A percentile compares a stretch with the other conserved stretches of the same genome.
Conservation (phyloP, 1,140 invertebrate species). For the Atta texana region DNA sequence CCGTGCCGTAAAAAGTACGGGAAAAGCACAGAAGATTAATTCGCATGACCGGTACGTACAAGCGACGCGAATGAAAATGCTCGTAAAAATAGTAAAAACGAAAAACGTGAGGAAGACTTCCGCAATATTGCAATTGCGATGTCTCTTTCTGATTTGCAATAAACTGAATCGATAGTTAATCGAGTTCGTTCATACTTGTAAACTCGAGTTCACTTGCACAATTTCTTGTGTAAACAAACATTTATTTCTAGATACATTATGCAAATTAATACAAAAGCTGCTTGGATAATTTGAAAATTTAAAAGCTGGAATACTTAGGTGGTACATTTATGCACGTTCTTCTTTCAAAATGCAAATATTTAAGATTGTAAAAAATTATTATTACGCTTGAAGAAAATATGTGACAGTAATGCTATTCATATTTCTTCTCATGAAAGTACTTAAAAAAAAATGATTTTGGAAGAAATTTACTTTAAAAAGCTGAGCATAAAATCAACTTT, state of each 20-base stretch:
- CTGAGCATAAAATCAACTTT: too few relatives aligned
- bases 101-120: not conserved
- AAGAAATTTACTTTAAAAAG: too few relatives aligned
- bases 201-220: not conserved
- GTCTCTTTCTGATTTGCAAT: not conserved
- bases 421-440: too few relatives aligned
- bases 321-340: not conserved
- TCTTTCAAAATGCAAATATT: not conserved
- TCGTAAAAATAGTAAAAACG: not conserved
- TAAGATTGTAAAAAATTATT: not conserved
- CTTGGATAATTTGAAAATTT: not conserved
- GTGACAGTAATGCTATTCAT: too few relatives aligned
- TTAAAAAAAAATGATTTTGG: too few relatives aligned
- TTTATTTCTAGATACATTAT: not conserved
- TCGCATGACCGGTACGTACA: not conserved
- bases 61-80: constrained; percentile 28
- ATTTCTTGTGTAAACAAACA: not conserved
- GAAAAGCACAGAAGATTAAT: constrained; percentile 37
- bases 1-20: constrained; percentile 5
- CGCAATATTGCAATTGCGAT: not conserved
- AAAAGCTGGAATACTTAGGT: not conserved
- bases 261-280: not conserved
- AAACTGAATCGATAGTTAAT: not conserved
- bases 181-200: not conserved
- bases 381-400: too few relatives aligned